phyloP scores from a whole-genome alignment of 2,888 invertebrate species.

The Chelonus formosanus region DNA sequence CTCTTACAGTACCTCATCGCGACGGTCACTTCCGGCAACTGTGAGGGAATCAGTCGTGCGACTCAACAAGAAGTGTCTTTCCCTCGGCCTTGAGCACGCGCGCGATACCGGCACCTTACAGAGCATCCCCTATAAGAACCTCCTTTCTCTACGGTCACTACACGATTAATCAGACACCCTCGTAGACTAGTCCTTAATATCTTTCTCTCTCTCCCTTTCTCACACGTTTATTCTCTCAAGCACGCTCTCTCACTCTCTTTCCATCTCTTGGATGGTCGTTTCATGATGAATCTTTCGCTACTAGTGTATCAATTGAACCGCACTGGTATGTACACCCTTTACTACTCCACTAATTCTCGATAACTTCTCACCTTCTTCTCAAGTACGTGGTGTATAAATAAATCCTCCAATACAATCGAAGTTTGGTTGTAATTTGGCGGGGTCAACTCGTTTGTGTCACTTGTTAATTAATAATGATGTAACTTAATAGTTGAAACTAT shows the following conservation, averaged over 20 bases:
- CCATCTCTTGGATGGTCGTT: no score
- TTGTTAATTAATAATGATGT: background rate
- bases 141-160: background rate
- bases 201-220: background rate
- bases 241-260: no score
- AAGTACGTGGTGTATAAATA: constrained; percentile 10
- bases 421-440: background rate
- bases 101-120: constrained; percentile 15
- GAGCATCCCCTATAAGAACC: constrained; percentile 8
- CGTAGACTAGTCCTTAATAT: background rate
- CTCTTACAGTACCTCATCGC: background rate
- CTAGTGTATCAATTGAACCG: background rate
- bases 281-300: no score
- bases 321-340: background rate
- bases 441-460: background rate
- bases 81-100: constrained; percentile 13
- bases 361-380: constrained; percentile 16
- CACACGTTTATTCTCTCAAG: background rate
- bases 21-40: constrained; percentile 1
- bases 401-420: constrained; percentile 7
- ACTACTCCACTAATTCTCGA: background rate
- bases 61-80: constrained; percentile 6
- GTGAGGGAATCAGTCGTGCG: background rate
- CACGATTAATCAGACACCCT: constrained; percentile 7
- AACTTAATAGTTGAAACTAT: background rate